Base-by-base conservation (phyloP, 2,113 vertebrate genomes). In the Sigmodon hispidus region DNA sequence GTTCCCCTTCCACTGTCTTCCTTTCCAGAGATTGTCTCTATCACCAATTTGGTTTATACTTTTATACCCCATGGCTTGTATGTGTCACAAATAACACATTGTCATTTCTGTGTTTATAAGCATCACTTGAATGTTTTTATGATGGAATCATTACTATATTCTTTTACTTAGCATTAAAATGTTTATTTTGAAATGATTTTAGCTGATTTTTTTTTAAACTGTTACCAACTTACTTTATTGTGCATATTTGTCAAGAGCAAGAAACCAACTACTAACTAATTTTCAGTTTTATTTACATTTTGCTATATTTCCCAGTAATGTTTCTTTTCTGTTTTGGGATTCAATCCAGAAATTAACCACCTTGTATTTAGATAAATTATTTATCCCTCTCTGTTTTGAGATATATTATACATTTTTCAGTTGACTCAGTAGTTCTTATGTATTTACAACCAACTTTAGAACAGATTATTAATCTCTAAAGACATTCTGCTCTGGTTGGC, bases 111-210 rank as follows among this genome's bases (percentile, higher is more conserved):
- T 76, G 12, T 80, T 92, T 84, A 43, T 59, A 80, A 79, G 40
- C 77, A 50, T 67, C 86, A 36, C 76, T 70, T 36, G 57, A 88
- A 80, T 45, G 2, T 59, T 88, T 43, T 86, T 70, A 85, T 55
- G 72, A 24, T 63, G 65, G 87, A 80, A 40, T 55, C 7, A 77
- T 95, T 10, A 79, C 50, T 79, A 29, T 88, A 31, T 59, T 76
- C 69, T 89, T 79, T 91, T 87, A 8, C 11, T 89, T 81, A 61
- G 65, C 19, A 48, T 95, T 94, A 48, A 70, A 91, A 89, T 83
- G 45, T 80, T 86, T 26, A 67, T 72, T 85, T 88, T 81, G 50
- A 72, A 79, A 57, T 75, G 65, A 87, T 65, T 96, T 81, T 55
- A 84, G 2, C 48, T 29, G 26, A 13, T 85, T 87, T 90, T 79